A percentile compares a stretch with the other conserved stretches of the same genome.
Evolutionary conservation across 2,113 vertebrate species (phyloP).

Genomic region (Synodontis membranacea): DNA sequence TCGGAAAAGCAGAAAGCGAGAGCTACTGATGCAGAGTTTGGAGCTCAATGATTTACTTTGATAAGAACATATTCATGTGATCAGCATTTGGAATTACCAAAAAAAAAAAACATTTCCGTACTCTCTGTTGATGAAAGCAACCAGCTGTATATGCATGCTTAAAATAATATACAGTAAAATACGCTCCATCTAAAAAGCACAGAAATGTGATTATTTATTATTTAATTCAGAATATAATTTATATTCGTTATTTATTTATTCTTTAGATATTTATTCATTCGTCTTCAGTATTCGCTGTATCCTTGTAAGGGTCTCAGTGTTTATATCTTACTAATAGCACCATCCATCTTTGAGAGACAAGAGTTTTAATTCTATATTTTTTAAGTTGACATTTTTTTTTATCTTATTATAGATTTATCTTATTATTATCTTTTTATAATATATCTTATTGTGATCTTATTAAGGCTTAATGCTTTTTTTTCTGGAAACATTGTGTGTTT

Average conservation of each 20-base stretch:
- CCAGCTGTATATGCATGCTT: background rate
- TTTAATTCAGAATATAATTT: background rate
- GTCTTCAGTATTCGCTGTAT: background rate
- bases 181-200: background rate
- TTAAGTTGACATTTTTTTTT: background rate
- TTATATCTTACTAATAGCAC: background rate
- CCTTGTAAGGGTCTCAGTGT: background rate
- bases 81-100: background rate
- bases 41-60: background rate
- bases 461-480: background rate
- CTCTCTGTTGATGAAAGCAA: background rate
- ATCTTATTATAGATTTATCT: background rate
- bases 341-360: background rate
- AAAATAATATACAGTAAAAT: background rate
- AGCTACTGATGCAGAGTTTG: background rate
- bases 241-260: background rate
- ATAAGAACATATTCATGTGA: background rate
- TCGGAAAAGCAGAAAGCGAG: background rate
- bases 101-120: background rate
- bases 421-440: too few relatives aligned
- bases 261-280: background rate
- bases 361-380: too few relatives aligned
- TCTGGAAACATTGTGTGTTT: background rate
- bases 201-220: too few relatives aligned
- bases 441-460: background rate